Evolutionary conservation across 1,140 invertebrate species (phyloP).

Genomic region (Neodiprion lecontei): DNA sequence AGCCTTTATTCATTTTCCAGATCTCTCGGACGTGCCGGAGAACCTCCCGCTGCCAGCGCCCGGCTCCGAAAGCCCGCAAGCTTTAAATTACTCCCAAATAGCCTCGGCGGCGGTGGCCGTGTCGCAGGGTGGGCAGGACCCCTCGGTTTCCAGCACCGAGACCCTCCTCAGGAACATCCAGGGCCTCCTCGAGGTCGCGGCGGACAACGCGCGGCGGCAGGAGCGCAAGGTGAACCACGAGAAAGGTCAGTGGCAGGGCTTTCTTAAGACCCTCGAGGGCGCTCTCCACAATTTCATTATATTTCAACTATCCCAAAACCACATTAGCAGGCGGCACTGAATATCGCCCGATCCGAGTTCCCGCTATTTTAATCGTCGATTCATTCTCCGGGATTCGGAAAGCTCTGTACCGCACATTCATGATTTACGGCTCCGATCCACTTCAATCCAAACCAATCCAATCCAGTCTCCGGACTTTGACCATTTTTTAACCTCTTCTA

Average conservation of each 20-base stretch:
- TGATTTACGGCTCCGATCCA: too few relatives aligned
- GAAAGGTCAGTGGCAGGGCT: conserved; percentile 80
- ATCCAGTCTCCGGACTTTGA: too few relatives aligned
- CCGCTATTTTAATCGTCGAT: too few relatives aligned
- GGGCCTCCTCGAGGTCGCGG: conserved; percentile 92
- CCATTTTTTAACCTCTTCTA: too few relatives aligned
- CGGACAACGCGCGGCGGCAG: conserved; percentile 93
- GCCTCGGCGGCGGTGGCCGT: conserved; percentile 60
- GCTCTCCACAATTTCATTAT: conserved; percentile 62
- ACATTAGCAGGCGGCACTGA: conserved; percentile 55
- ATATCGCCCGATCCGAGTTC: neutral
- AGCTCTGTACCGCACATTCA: too few relatives aligned
- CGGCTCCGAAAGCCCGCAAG: conserved; percentile 68
- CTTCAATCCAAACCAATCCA: too few relatives aligned
- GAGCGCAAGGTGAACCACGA: conserved; percentile 95
- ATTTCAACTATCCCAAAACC: conserved; percentile 58
- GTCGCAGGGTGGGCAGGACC: conserved; percentile 60
- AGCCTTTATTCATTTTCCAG: conserved; percentile 45
- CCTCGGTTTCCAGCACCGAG: conserved; percentile 82
- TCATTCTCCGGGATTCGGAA: too few relatives aligned
- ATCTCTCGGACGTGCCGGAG: conserved; percentile 69
- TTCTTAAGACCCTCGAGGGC: conserved; percentile 62
- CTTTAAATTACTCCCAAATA: conserved; percentile 76
- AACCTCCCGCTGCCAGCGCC: conserved; percentile 68
- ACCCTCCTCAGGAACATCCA: conserved; percentile 94